Evolutionary conservation across 2,888 invertebrate species (phyloP).

Genomic region (Tiphia femorata): DNA sequence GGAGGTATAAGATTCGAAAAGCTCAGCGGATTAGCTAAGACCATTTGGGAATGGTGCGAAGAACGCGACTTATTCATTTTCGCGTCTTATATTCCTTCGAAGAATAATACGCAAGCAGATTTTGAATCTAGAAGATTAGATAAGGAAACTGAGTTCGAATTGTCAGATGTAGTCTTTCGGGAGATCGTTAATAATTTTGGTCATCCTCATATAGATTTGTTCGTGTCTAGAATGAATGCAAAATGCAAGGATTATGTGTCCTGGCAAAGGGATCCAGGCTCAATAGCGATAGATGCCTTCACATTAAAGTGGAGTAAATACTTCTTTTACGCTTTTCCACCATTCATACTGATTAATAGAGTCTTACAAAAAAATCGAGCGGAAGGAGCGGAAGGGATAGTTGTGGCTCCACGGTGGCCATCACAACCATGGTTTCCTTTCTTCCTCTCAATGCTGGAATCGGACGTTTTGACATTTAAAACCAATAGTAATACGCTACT

Average conservation of each 20-base stretch:
- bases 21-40: conserved; percentile 1
- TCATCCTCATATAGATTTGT: conserved; percentile 2
- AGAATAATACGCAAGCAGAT: conserved; percentile 5
- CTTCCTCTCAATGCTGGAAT: not conserved
- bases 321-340: not conserved
- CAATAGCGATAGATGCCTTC: not conserved
- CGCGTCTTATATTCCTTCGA: conserved; percentile 9
- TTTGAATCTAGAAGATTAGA: conserved; percentile 5
- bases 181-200: not conserved
- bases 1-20: not conserved
- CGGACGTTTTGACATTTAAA: not conserved
- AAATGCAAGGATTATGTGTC: conserved; percentile 8
- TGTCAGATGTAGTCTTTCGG: not conserved
- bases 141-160: conserved; percentile 2
- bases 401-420: conserved; percentile 31
- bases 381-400: conserved; percentile 24
- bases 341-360: conserved; percentile 17
- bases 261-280: not conserved
- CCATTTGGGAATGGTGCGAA: conserved; percentile 15
- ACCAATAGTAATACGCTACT: not conserved
- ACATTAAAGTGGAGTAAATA: not conserved
- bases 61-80: conserved; percentile 1
- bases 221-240: conserved; percentile 7
- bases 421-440: conserved; percentile 26
- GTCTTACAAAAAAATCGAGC: conserved; percentile 28